Evolutionary conservation across 2,888 invertebrate species (phyloP).

Genomic region (Dascillus cervinus): DNA sequence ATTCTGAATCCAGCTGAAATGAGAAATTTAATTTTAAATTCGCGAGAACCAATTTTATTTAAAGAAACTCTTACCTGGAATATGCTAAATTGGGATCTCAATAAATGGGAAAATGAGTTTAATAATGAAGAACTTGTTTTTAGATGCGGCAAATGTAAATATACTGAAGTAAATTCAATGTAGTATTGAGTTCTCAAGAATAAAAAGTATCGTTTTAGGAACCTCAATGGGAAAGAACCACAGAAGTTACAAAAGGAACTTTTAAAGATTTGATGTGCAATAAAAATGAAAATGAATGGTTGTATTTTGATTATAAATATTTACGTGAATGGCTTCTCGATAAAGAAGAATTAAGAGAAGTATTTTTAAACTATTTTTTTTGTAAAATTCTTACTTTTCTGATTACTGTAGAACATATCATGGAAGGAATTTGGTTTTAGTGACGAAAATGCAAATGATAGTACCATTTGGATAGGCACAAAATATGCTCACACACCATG

Average conservation of each 20-base stretch:
- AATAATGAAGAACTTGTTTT: slow-evolving; percentile 51
- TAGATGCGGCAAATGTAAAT: slow-evolving; percentile 42
- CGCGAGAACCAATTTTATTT: slow-evolving; percentile 48
- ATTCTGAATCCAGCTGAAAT: no score
- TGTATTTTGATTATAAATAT: slow-evolving; percentile 82
- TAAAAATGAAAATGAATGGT: slow-evolving; percentile 51
- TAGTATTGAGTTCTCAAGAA: slow-evolving; percentile 5
- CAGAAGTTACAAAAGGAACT: slow-evolving; percentile 50
- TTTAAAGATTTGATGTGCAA: slow-evolving; percentile 54
- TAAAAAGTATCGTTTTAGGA: slow-evolving; percentile 33
- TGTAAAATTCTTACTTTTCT: no score
- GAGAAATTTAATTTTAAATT: no score
- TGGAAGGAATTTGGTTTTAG: slow-evolving; percentile 69
- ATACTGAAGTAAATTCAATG: slow-evolving; percentile 22
- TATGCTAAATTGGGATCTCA: slow-evolving; percentile 51
- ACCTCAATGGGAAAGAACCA: slow-evolving; percentile 76
- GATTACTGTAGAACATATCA: no score
- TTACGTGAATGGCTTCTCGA: slow-evolving; percentile 60
- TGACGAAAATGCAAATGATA: slow-evolving; percentile 56
- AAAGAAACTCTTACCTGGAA: slow-evolving; percentile 51
- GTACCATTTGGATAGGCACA: slow-evolving; percentile 84
- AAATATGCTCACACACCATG: slow-evolving; percentile 86
- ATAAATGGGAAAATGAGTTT: slow-evolving; percentile 54
- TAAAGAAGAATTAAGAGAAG: slow-evolving; percentile 51
- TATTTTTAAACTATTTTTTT: no score